phyloP scores from a whole-genome alignment of 2,113 vertebrate genomes.

The Oreocharis arfaki region DNA sequence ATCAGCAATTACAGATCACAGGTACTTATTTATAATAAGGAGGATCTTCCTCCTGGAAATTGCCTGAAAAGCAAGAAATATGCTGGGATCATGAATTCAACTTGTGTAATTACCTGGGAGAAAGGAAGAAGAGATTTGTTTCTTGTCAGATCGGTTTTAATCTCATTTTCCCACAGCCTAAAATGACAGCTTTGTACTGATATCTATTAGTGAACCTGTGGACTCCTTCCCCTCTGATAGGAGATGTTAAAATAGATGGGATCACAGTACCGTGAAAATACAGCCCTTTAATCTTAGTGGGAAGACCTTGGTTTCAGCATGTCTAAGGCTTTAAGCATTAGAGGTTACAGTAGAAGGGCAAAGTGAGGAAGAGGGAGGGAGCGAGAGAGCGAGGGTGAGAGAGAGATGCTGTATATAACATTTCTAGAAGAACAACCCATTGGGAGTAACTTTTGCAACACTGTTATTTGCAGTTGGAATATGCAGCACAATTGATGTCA shows the following conservation, averaged over 20 bases:
- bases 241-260: conserved; percentile 12
- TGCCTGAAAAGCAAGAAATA: not conserved
- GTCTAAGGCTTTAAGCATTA: not conserved
- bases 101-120: not conserved
- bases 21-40: not conserved
- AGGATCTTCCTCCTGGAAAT: not conserved
- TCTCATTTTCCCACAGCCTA: not conserved
- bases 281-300: not conserved
- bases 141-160: not conserved
- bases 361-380: not conserved
- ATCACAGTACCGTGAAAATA: not conserved
- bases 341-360: not conserved
- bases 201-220: not conserved
- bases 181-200: not conserved
- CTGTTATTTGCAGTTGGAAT: not conserved
- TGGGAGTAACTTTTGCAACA: not conserved
- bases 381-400: rapidly evolving
- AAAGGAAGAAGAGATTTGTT: not conserved
- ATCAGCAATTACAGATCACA: not conserved
- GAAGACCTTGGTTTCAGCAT: not conserved
- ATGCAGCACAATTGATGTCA: not conserved
- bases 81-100: not conserved
- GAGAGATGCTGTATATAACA: not conserved
- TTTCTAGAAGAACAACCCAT: not conserved
- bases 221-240: not conserved